phyloP scores from a whole-genome alignment of 1,140 invertebrate species.

The Cydia amplana region DNA sequence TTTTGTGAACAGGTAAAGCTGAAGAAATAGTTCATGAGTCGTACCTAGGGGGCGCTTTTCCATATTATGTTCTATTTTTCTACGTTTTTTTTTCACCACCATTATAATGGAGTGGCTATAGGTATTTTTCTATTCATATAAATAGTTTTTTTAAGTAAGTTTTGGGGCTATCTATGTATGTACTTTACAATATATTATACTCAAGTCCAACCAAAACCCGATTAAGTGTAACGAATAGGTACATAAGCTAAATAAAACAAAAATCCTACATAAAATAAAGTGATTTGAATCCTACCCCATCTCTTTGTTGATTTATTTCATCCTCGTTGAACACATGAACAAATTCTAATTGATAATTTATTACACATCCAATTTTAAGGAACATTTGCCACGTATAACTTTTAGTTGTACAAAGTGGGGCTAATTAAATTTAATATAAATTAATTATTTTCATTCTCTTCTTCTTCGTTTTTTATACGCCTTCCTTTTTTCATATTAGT shows the following conservation, averaged over 20 bases:
- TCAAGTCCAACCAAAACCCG: no score
- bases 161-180: no score
- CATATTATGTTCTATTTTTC: neutral
- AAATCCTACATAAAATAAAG: neutral
- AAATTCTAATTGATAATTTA: neutral
- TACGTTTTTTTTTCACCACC: neutral
- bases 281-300: neutral
- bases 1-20: conserved; percentile 5
- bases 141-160: no score
- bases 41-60: neutral
- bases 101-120: no score
- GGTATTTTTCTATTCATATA: no score
- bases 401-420: no score
- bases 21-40: neutral
- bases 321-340: neutral
- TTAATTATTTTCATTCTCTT: no score
- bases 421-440: no score
- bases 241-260: neutral
- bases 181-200: no score
- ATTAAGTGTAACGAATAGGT: no score
- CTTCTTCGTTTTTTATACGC: no score
- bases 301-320: neutral
- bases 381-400: neutral
- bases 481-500: no score
- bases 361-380: neutral